phyloP scores from a whole-genome alignment of 2,888 invertebrate species.

The Cryptocheilus praepositus region DNA sequence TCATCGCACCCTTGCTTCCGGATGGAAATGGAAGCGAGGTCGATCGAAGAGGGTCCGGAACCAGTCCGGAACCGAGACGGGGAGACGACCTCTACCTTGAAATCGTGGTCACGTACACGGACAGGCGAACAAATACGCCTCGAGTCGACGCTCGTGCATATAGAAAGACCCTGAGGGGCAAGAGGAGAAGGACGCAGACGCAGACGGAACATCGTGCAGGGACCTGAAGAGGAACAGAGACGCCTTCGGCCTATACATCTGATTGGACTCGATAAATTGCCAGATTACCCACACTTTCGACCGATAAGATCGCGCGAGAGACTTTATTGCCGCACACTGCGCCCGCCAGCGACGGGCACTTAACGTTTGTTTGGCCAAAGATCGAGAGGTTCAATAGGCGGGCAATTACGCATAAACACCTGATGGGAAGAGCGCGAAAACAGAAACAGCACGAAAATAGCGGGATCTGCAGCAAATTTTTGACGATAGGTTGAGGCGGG shows the following conservation, averaged over 20 bases:
- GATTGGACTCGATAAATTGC: conserved; percentile 41
- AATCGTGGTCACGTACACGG: conserved; percentile 39
- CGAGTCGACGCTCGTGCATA: not conserved
- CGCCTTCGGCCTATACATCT: conserved; percentile 6
- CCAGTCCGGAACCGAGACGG: conserved; percentile 48
- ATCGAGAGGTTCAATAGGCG: no score
- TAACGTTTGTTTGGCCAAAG: no score
- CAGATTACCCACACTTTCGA: conserved; percentile 9
- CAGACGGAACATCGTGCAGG: no score
- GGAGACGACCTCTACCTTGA: conserved; percentile 54
- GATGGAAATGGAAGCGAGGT: conserved; percentile 61
- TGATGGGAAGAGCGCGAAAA: no score
- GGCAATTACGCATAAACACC: no score
- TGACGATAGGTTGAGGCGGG: no score
- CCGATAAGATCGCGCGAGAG: conserved; percentile 21
- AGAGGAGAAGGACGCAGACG: not conserved
- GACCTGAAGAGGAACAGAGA: no score
- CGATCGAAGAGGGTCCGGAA: conserved; percentile 54
- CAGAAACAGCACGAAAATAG: no score
- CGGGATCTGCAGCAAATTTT: no score
- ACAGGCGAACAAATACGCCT: not conserved
- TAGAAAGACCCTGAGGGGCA: conserved; percentile 1
- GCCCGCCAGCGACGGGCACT: no score
- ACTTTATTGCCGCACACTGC: not conserved
- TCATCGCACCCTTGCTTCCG: conserved; percentile 58